These are phyloP conservation scores for Caenorhabditis zanzibari DNA, from an alignment of 2,888 invertebrate genomes.

Conservation along the genomic window DNA sequence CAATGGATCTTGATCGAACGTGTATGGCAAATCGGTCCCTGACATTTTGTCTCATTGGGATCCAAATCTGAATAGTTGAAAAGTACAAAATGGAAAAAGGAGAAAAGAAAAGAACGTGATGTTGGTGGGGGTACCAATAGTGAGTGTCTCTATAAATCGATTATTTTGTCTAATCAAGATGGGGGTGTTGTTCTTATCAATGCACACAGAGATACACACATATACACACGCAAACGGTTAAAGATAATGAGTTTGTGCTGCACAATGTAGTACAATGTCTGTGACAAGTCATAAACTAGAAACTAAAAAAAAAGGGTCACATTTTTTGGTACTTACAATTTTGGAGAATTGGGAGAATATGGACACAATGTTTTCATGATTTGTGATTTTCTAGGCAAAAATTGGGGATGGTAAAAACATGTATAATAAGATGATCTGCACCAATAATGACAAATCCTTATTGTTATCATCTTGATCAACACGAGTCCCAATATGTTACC, in stretches of 20 bases:
- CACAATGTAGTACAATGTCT: slow-evolving; percentile 18
- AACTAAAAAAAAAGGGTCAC: not conserved
- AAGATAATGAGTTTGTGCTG: slow-evolving; percentile 14
- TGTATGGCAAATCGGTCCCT: slow-evolving; percentile 31
- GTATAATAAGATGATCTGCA: too few relatives aligned
- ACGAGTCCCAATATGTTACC: too few relatives aligned
- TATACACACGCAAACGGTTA: not conserved
- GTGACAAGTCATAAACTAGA: slow-evolving; percentile 34
- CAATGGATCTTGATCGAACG: slow-evolving; percentile 56
- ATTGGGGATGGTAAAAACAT: too few relatives aligned
- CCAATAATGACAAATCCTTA: too few relatives aligned
- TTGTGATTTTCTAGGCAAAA: too few relatives aligned
- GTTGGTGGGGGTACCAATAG: not conserved
- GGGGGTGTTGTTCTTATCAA: slow-evolving; percentile 9
- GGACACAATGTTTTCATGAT: not conserved
- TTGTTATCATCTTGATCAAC: too few relatives aligned
- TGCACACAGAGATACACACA: not conserved
- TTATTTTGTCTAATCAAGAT: slow-evolving; percentile 32
- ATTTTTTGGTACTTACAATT: not conserved
- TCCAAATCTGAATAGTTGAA: not conserved
- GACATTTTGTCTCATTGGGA: slow-evolving; percentile 22
- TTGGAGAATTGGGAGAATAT: not conserved
- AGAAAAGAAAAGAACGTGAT: not conserved
- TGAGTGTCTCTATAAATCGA: slow-evolving; percentile 19
- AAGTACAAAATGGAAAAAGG: not conserved